Base-by-base conservation (phyloP, 2,888 invertebrate genomes). In the Gisinianus flammeolus region DNA sequence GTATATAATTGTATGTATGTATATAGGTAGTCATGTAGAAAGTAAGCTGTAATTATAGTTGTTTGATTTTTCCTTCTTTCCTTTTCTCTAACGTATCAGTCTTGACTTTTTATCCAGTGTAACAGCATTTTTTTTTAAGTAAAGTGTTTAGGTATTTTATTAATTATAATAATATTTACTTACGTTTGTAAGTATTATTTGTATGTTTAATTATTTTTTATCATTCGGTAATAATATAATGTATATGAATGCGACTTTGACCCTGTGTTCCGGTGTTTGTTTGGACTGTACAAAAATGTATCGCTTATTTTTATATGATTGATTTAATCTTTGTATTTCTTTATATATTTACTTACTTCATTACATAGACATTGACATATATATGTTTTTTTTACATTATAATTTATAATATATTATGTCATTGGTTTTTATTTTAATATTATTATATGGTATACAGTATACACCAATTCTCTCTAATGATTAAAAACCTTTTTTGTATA, bases 211-310 rank as follows among this genome's bases (percentile, higher is more conserved):
- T n/a, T 67, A 67, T 67, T 67, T 66, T 33, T 33, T 67, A 24
- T n/a, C n/a, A n/a, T 64, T 30, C 12, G 30, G 30, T 66, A 66
- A 30, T 66, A 66, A 66, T 66, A 66, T 66, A 66, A 30, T 66
- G 28, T 30, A 26, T 66, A n/a, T 52, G 66, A 74, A 66, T 76
- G 69, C 72, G 71, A 72, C 44, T 44, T 77, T 77, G 70, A 77
- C 77, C 77, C 77, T 77, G 77, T 77, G 31, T 66, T 72, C 77
- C 77, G 56, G 74, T 74, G 67, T 33, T 71, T 74, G 67, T 33
- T 71, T 70, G 52, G 26, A 64, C 28, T 72, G 66, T 72, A 77
- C 66, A 77, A 77, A 77, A 72, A 72, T 77, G 66, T 66, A 74
- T 74, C 67, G 74, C 67, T 74, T 62, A 8, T 22, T 64, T 24